A percentile compares a stretch with the other conserved stretches of the same genome.
These are phyloP conservation scores for Drosophila ogumai DNA, from an alignment of 1,140 invertebrate genomes.

Conservation along the genomic window DNA sequence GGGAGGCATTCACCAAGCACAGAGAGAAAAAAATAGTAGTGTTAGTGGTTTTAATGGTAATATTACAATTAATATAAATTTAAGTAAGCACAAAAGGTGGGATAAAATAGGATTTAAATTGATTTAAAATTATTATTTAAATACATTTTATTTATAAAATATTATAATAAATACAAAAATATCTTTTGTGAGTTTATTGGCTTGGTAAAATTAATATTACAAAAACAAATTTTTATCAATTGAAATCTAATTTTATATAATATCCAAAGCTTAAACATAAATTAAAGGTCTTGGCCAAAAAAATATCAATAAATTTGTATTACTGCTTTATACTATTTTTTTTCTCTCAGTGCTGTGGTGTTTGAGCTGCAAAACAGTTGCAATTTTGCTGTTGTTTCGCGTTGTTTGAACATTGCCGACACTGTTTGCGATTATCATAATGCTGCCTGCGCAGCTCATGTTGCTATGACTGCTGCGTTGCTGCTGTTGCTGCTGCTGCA, in stretches of 20 bases:
- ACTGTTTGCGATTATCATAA: constrained; percentile 78
- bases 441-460: constrained; percentile 67
- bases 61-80: not conserved
- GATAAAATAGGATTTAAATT: not conserved
- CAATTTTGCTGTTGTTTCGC: constrained; percentile 63
- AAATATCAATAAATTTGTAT: no score
- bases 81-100: not conserved
- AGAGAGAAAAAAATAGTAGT: not conserved
- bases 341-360: constrained; percentile 20
- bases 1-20: no score
- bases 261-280: no score
- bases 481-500: constrained; percentile 14
- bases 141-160: no score
- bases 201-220: no score
- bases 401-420: constrained; percentile 76
- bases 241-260: no score
- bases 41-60: no score
- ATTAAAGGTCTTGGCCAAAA: no score
- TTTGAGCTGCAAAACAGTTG: constrained; percentile 73
- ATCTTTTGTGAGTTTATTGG: no score
- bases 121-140: not conserved
- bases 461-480: constrained; percentile 23
- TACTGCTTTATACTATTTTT: not conserved
- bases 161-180: no score
- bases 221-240: no score